Evolutionary conservation across 2,113 vertebrate species (phyloP), one percentile per base, ranked within the genome.

Genomic region (Alexandromys fortis): DNA sequence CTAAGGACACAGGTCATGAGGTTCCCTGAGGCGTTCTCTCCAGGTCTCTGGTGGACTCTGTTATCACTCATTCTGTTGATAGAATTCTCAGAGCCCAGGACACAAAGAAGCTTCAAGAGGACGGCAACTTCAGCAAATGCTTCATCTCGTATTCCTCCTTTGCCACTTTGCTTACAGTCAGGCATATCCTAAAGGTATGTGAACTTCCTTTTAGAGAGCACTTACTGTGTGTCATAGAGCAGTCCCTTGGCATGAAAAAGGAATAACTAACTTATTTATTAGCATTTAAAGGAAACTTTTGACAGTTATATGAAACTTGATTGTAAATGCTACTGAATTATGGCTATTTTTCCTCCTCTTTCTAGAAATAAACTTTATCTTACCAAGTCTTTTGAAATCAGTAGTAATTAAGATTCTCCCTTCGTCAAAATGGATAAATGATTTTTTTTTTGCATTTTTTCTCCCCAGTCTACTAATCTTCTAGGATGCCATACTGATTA

Each of bases 101-200:
- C 55, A 97, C 89, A 97, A 97, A 97, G 94, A 75, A 67, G 88
- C 90, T 97, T 97, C 77, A 95, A 96, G 72, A 92, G 91, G 92
- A 95, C 63, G 55, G 73, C 68, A 95, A 90, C 94, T 96, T 92
- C 33, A 89, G 95, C 95, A 94, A 97, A 83, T 90, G 96, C 97
- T 97, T 98, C 92, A 97, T 98, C 96, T 97, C 82, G 78, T 94
- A 94, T 76, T 93, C 96, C 89, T 97, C 96, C 94, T 97, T 95
- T 97, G 97, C 96, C 95, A 81, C 92, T 96, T 96, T 97, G 96
- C 96, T 97, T 97, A 95, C 96, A 92, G 90, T 91, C 68, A 1
- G 96, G 94, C 97, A 97, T 98, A 97, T 97, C 97, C 97, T 97
- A 97, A 93, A 97, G 97, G 97, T 96, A 98, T 97, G 89, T 98